phyloP scores from a whole-genome alignment of 2,888 invertebrate genomes.

The Yponomeuta plumbellus region DNA sequence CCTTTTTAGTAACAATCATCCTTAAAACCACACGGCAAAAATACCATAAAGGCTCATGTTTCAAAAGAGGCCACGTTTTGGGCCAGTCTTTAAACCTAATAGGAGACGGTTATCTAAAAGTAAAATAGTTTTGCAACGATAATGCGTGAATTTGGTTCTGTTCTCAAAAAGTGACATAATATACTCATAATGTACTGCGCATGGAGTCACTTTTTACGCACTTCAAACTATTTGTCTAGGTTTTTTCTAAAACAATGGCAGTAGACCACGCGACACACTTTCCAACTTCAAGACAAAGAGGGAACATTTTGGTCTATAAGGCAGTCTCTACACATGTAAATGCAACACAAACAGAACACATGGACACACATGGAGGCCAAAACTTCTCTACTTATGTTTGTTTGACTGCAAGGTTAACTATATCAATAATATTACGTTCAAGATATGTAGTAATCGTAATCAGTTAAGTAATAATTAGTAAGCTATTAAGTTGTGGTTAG shows the following conservation, averaged over 20 bases:
- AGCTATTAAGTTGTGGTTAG: conserved; percentile 1
- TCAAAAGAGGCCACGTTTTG: not conserved
- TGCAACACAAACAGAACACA: not conserved
- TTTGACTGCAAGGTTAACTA: not conserved
- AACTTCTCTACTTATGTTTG: not conserved
- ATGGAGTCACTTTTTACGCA: conserved; percentile 5
- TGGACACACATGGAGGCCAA: not conserved
- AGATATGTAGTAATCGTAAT: too few relatives aligned
- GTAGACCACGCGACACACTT: conserved; percentile 16
- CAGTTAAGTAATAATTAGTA: not conserved
- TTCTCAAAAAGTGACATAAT: conserved; percentile 11
- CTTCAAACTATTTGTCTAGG: not conserved
- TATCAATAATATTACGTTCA: conserved; percentile 1
- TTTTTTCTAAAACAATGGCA: conserved; percentile 8
- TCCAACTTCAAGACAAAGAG: conserved; percentile 12
- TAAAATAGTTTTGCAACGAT: conserved; percentile 6
- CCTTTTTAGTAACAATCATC: conserved; percentile 1
- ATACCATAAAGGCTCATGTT: not conserved
- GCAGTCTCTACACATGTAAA: not conserved
- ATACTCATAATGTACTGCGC: too few relatives aligned
- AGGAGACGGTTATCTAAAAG: not conserved
- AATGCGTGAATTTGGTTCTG: conserved; percentile 4
- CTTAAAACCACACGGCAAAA: conserved; percentile 1
- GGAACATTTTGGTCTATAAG: not conserved
- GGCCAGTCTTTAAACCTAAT: not conserved